Evolutionary conservation across 53 echinoderm and acorn worm genomes (phyloP).

Genomic region (Astropecten irregularis): DNA sequence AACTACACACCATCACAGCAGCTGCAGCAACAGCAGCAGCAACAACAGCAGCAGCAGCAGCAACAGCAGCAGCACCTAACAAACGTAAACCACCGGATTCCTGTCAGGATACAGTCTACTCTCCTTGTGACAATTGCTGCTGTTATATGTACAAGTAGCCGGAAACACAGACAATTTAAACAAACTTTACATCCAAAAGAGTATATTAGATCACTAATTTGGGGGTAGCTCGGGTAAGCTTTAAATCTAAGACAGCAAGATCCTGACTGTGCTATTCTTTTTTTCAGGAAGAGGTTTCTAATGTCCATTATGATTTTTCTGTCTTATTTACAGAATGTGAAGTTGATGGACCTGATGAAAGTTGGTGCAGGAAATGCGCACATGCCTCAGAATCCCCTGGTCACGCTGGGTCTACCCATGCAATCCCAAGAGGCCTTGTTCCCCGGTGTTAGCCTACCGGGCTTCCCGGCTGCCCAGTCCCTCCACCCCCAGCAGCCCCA

Average conservation of each 20-base stretch:
- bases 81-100: too few relatives aligned
- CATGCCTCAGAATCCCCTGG: constrained; percentile 6
- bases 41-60: constrained; percentile 39
- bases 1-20: constrained; percentile 26
- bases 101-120: too few relatives aligned
- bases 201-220: too few relatives aligned
- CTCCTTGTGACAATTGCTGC: too few relatives aligned
- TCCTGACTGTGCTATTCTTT: too few relatives aligned
- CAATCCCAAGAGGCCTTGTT: constrained; percentile 13
- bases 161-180: too few relatives aligned
- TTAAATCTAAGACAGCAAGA: too few relatives aligned
- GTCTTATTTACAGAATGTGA: constrained; percentile 15
- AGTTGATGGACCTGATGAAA: constrained; percentile 46
- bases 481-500: neutral
- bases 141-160: too few relatives aligned
- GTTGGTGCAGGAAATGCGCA: constrained; percentile 15
- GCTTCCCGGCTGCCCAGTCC: constrained; percentile 13
- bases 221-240: too few relatives aligned
- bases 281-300: too few relatives aligned
- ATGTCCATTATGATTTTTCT: too few relatives aligned
- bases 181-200: too few relatives aligned
- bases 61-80: constrained; percentile 34
- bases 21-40: constrained; percentile 19
- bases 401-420: constrained; percentile 30
- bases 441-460: constrained; percentile 24